Evolutionary conservation across 2,888 invertebrate genomes (phyloP), one percentile per base, ranked within the genome.

Genomic region (Eucera pruinosa): DNA sequence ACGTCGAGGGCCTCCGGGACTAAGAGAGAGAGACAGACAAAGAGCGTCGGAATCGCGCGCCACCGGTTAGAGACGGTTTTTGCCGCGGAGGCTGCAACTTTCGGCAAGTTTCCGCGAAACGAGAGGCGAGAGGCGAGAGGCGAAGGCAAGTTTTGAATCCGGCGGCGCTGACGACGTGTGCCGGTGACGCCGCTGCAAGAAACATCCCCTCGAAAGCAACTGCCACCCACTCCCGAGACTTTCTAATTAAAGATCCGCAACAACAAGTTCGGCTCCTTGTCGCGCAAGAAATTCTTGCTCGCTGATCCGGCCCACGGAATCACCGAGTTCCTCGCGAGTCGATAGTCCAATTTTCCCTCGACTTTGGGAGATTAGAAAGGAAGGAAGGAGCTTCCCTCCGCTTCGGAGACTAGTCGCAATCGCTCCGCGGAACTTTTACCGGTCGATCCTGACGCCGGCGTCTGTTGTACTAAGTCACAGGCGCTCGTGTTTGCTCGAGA

Each of bases 211-310:
- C 61, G 68, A 85, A 67, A 84, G 88, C 76, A 70, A 66, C 72
- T 73, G 67, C 52, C 52, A 52, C n/a, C 30, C 52, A 60, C 64
- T 54, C 72, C 47, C 66, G 68, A 78, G 80, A 89, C 88, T 89
- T 90, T 91, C 87, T 90, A 91, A 91, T 91, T 91, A 91, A 91
- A 90, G 88, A 89, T 89, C 88, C 81, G 86, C 43, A 89, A 90
- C n/a, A n/a, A n/a, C n/a, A n/a, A n/a, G n/a, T 86, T 90, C 87
- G 86, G 86, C 87, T 85, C 72, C 83, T 33, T 47, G 80, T 62
- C 69, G 83, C 72, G 83, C 86, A 83, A 83, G 86, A 83, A 85
- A 83, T 62, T 65, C 69, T 54, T 68, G 71, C 43, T 47, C 74
- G 79, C 45, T 11, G 61, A 74, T 66, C 64, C 30, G 47, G n/a